These are phyloP conservation scores for Eudyptes chrysolophus DNA, from an alignment of 2,113 vertebrate species.

Conservation along the genomic window DNA sequence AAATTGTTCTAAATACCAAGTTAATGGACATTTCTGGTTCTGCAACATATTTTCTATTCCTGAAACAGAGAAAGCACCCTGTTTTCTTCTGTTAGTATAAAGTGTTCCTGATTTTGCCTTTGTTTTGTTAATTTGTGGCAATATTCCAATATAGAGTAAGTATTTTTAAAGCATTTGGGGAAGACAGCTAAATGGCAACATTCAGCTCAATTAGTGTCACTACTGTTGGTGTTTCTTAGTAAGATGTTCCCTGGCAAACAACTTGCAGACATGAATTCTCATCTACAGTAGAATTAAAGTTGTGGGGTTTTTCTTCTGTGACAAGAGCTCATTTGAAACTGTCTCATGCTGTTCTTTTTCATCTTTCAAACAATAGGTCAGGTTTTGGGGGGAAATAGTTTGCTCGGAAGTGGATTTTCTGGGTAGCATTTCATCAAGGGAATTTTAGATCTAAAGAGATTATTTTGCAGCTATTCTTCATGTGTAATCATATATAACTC, in stretches of 20 bases:
- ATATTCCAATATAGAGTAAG: not conserved
- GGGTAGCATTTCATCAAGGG: not conserved
- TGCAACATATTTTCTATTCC: not conserved
- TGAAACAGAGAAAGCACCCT: not conserved
- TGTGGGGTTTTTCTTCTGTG: not conserved
- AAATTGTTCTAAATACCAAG: not conserved
- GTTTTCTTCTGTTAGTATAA: not conserved
- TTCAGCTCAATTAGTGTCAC: not conserved
- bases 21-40: not conserved
- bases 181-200: not conserved
- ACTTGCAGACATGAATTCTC: not conserved
- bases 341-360: not conserved
- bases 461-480: not conserved
- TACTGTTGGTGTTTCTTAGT: not conserved
- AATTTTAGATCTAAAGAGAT: not conserved
- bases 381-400: not conserved
- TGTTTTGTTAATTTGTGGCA: not conserved
- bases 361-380: not conserved
- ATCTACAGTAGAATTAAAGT: not conserved
- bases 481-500: not conserved
- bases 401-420: not conserved
- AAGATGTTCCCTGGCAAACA: not conserved
- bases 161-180: not conserved
- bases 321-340: not conserved
- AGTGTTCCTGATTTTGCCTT: not conserved